These are phyloP conservation scores for Drosophila robusta DNA, from an alignment of 2,888 invertebrate genomes.

Conservation along the genomic window DNA sequence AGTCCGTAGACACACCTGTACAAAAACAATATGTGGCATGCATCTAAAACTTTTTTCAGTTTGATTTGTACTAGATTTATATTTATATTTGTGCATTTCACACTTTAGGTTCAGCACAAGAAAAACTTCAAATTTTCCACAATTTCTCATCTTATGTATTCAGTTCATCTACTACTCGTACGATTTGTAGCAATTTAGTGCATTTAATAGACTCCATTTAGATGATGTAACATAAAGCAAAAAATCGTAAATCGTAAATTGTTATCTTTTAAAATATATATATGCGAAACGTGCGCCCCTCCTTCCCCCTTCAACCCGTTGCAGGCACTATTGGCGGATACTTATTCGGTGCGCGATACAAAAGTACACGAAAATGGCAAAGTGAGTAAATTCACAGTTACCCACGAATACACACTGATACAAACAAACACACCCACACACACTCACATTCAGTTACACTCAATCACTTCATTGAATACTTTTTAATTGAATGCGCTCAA, in stretches of 20 bases:
- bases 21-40: constrained; percentile 41
- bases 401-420: constrained; percentile 32
- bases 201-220: constrained; percentile 32
- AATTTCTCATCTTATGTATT: constrained; percentile 12
- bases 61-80: constrained; percentile 1
- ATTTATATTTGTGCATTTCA: constrained; percentile 1
- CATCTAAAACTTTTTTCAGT: constrained; percentile 5
- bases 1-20: constrained; percentile 14
- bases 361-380: constrained; percentile 95
- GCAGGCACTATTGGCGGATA: constrained; percentile 88
- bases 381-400: constrained; percentile 86
- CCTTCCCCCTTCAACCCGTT: constrained; percentile 71
- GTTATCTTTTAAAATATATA: constrained; percentile 45
- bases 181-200: constrained; percentile 21
- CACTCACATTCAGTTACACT: constrained; percentile 27
- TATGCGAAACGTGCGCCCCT: constrained; percentile 69
- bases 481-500: constrained; percentile 48
- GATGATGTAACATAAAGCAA: constrained; percentile 22
- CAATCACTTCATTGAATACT: constrained; percentile 40
- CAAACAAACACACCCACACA: constrained; percentile 20
- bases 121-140: not conserved
- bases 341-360: constrained; percentile 87
- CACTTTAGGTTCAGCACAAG: not conserved
- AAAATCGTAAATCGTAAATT: constrained; percentile 37
- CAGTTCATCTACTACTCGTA: constrained; percentile 6